Evolutionary conservation across 2,888 invertebrate species (phyloP), one percentile per base, ranked within the genome.

Genomic region (Ypsolopha scabrella): DNA sequence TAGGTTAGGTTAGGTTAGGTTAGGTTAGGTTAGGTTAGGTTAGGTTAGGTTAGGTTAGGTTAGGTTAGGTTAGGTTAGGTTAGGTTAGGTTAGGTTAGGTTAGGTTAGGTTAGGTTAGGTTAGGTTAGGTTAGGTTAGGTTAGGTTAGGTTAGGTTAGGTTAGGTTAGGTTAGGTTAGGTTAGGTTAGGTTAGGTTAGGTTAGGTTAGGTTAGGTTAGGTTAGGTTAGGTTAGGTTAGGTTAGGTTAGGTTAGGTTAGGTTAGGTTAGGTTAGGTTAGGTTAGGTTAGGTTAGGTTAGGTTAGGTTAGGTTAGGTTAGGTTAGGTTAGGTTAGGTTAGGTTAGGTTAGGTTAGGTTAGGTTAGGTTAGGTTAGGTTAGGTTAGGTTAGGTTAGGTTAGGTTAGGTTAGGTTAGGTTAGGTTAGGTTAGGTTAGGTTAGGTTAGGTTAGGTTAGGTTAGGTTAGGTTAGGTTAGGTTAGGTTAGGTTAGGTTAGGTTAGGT

Each of bases 371-470:
- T 24, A 45, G 33, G 45, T 47, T 47, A 36, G 54, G 50, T 52
- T 51, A 54, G 54, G 54, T 54, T 53, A 51, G 52, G 54, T 53
- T 53, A 53, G 54, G 52, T 54, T 54, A 54, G 54, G 54, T 54
- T 54, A 54, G 54, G 54, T 54, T 54, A 52, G 52, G 54, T 52
- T 52, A 48, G 52, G 52, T 52, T 52, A 52, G 52, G 52, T 52
- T 52, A 52, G 52, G 38, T 49, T 47, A 48, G 47, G 47, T 47
- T 47, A 38, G 48, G 48, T 47, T 48, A 47, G 51, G 48, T 36
- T 37, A 51, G 45, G 37, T 44, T 24, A 53, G 54, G 57, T 54
- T 52, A 37, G 48, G 49, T 50, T 53, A 51, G 52, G 52, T 54
- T 54, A 54, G 47, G 41, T 49, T 41, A 41, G 49, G 39, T 49